Percentiles rank a stretch among this genome's conserved stretches.
Conservation (phyloP, 2,113 vertebrate genomes). For the Tinamus guttatus region DNA sequence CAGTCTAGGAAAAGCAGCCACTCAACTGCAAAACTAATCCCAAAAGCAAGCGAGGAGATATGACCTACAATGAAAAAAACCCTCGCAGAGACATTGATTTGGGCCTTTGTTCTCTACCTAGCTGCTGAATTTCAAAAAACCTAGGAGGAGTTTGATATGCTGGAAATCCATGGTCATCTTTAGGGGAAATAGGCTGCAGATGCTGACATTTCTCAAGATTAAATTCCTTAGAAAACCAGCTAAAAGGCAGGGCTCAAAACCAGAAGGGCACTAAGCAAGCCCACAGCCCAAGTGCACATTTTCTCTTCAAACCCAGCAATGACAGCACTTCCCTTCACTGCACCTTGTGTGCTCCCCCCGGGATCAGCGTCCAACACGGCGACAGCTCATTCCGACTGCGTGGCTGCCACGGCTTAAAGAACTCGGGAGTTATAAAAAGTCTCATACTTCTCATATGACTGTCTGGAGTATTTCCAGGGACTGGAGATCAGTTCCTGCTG, state of each 20-base stretch:
- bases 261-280: not conserved
- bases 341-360: not conserved
- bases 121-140: not conserved
- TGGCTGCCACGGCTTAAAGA: not conserved
- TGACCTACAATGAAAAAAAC: not conserved
- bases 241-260: not conserved
- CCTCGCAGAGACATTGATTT: not conserved
- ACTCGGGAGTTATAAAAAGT: not conserved
- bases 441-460: not conserved
- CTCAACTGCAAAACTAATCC: not conserved
- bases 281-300: accelerated
- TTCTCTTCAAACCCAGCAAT: not conserved
- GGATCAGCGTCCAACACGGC: not conserved
- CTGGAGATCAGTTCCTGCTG: not conserved
- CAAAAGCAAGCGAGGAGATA: not conserved
- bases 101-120: not conserved
- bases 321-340: not conserved
- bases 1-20: not conserved
- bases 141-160: not conserved
- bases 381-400: not conserved
- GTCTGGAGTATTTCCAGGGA: not conserved
- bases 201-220: not conserved
- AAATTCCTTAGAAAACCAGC: not conserved
- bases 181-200: not conserved
- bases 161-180: not conserved